These are phyloP conservation scores for Lycopodina hypogea DNA, from an alignment of 37 sponge, comb jelly and placozoan genomes.

Conservation along the genomic window DNA sequence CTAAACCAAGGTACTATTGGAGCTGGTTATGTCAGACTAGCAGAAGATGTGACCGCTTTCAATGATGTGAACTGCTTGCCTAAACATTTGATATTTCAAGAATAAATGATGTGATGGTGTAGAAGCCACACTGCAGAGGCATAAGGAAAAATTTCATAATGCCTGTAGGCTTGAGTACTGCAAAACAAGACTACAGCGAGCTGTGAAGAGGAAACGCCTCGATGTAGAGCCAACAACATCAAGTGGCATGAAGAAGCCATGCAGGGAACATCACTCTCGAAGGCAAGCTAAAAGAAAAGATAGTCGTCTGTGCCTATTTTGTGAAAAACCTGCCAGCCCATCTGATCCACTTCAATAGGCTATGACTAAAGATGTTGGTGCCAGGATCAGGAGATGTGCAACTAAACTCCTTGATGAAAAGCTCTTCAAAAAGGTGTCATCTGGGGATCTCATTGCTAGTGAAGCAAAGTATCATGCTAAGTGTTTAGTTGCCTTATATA, in stretches of 20 bases:
- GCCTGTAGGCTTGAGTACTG: neutral
- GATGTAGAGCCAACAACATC: neutral
- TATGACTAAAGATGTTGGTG: neutral
- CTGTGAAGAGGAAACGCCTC: neutral
- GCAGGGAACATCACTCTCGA: neutral
- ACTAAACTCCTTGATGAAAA: neutral
- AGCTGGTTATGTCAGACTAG: neutral
- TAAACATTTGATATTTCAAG: neutral
- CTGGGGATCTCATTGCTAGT: neutral
- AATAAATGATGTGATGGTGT: neutral
- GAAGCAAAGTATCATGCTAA: neutral
- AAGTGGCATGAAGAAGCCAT: neutral
- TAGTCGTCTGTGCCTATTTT: neutral
- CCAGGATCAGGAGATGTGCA: neutral
- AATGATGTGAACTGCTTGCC: conserved; percentile 1
- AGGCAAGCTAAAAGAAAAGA: neutral
- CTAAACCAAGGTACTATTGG: neutral
- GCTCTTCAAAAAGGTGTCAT: neutral
- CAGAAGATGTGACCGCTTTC: neutral
- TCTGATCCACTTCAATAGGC: neutral
- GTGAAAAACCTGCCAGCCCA: conserved; percentile 2
- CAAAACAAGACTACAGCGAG: neutral
- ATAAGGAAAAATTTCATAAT: neutral
- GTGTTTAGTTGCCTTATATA: neutral
- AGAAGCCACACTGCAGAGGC: neutral